Conservation (phyloP, 1,140 invertebrate genomes). For the Aricia agestis region DNA sequence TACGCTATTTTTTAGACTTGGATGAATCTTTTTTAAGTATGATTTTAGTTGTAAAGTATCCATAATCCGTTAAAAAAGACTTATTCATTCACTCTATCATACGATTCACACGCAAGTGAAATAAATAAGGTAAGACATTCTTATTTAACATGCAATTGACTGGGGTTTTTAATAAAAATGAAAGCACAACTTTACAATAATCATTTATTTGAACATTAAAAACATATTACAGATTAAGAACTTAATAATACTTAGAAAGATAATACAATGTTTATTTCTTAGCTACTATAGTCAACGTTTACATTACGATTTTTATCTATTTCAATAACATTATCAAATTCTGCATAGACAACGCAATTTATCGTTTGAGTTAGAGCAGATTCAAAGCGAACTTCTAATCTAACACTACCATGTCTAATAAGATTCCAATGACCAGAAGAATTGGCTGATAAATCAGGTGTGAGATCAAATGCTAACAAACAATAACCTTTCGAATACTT, state of each 20-base stretch:
- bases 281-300: conserved; percentile 39
- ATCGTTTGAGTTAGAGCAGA: conserved; percentile 18
- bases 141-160: no score
- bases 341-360: conserved; percentile 22
- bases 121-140: no score
- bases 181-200: no score
- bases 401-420: conserved; percentile 14
- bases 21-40: conserved; percentile 21
- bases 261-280: conserved; percentile 13
- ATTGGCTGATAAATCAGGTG: conserved; percentile 27
- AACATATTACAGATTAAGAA: no score
- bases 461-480: conserved; percentile 24
- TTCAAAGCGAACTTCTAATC: conserved; percentile 23
- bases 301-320: conserved; percentile 20
- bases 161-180: no score
- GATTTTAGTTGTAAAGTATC: conserved; percentile 16
- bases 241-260: conserved; percentile 6
- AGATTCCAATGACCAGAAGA: conserved; percentile 22
- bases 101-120: no score
- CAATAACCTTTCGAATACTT: conserved; percentile 26
- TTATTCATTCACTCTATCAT: no score
- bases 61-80: neutral
- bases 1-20: conserved; percentile 18
- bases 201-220: no score
- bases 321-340: conserved; percentile 23